phyloP scores from a whole-genome alignment of 2,797 vertebrate species.

The Chanos chanos region DNA sequence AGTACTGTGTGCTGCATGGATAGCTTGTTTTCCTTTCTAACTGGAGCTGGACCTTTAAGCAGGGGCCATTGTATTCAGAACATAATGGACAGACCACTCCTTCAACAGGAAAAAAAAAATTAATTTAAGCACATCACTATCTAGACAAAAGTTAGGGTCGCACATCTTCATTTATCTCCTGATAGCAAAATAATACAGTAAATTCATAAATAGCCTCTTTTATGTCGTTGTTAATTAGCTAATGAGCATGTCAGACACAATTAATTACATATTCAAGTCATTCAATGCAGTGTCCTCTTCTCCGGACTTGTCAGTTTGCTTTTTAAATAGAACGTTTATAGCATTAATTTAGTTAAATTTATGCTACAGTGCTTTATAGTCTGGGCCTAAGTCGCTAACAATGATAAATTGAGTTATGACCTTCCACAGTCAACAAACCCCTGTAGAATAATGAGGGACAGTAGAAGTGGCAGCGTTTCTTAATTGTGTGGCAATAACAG shows the following conservation, averaged over 20 bases:
- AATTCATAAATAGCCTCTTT: background rate
- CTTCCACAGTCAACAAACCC: conserved; percentile 56
- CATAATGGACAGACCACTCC: too few species aligned
- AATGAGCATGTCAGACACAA: conserved; percentile 16
- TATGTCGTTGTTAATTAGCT: conserved; percentile 22
- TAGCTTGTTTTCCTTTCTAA: too few species aligned
- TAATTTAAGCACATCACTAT: conserved; percentile 2
- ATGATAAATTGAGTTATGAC: conserved; percentile 63
- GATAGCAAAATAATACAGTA: background rate
- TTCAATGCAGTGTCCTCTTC: conserved; percentile 21
- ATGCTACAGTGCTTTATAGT: conserved; percentile 24
- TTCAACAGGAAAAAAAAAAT: too few species aligned
- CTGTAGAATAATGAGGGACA: conserved; percentile 58
- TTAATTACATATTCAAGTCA: conserved; percentile 13
- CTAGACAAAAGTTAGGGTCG: too few species aligned
- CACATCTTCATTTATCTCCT: too few species aligned
- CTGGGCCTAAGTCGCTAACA: conserved; percentile 44
- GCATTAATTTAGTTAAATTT: conserved; percentile 25
- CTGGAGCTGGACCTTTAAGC: too few species aligned
- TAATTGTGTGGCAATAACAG: conserved; percentile 55
- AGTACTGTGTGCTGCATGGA: too few species aligned
- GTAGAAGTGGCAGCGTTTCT: conserved; percentile 51
- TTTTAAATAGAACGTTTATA: background rate
- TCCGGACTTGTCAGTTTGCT: background rate
- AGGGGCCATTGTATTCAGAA: too few species aligned